Evolutionary conservation across 2,797 vertebrate species (phyloP).

Genomic region (Artibeus lituratus): DNA sequence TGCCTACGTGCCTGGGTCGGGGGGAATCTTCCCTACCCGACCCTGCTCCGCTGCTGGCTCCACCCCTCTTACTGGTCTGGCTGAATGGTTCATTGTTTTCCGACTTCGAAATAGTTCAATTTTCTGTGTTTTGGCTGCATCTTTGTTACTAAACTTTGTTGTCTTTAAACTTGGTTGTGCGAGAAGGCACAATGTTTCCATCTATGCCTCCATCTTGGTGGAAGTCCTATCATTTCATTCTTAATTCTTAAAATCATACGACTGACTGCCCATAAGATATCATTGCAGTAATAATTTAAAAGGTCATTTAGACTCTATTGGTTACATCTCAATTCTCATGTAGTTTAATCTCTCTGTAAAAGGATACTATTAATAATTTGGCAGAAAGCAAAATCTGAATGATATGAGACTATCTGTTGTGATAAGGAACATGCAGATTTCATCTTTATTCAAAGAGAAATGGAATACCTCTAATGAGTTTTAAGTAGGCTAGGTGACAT

Average conservation of each 20-base stretch:
- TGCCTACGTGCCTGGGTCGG: too few species aligned
- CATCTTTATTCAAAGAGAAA: not conserved
- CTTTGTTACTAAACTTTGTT: too few species aligned
- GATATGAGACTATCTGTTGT: not conserved
- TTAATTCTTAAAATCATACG: not conserved
- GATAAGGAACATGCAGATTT: not conserved
- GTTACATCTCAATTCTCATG: not conserved
- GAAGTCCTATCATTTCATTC: constrained; percentile 37
- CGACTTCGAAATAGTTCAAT: too few species aligned
- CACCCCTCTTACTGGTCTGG: too few species aligned
- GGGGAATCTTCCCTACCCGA: too few species aligned
- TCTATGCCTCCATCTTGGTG: too few species aligned
- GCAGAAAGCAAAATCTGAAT: not conserved
- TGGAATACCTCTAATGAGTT: not conserved
- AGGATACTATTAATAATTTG: not conserved
- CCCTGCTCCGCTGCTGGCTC: too few species aligned
- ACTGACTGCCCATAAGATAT: constrained; percentile 23
- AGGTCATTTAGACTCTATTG: not conserved
- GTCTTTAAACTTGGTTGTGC: too few species aligned
- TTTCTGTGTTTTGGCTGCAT: too few species aligned
- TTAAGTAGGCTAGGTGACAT: not conserved
- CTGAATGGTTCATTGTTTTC: too few species aligned
- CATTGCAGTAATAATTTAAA: not conserved
- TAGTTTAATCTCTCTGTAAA: constrained; percentile 26
- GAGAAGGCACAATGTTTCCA: too few species aligned